Base-by-base conservation (phyloP, 2,113 vertebrate species). In the Bos taurus region DNA sequence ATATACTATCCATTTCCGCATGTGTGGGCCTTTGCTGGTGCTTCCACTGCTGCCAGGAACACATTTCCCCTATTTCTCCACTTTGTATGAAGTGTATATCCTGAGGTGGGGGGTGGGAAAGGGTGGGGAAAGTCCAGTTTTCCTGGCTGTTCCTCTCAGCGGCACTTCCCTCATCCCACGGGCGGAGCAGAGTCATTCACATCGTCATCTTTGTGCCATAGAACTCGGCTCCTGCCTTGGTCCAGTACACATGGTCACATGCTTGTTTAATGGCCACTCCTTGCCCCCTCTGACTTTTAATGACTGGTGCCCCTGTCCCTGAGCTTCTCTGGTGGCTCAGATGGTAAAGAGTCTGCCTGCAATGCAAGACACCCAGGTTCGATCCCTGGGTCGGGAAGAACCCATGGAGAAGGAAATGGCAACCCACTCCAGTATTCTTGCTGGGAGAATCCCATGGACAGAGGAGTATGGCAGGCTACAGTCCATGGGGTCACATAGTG, bases 1-100 rank as follows among this genome's bases (percentile, higher is more conserved):
- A 8, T 21, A n/a, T 5, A 25, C 52, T 4, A 3, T 13, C 6
- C 0, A 3, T 3, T 28, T 54, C 13, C 0, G 19, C 3, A 26
- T 11, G 14, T 74, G 33, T 4, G 2, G n/a, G 62, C 25, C 52
- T 64, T 36, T 54, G 25, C 30, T 36, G 10, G 1, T 0, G 0
- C 54, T 30, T 52, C 3, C 6, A 1, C 43, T 10, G 12, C 59
- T 33, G 33, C 19, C 26, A 7, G 59, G 52, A 50, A 1, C 23
- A 60, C 11, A 25, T 59, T 23, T 36, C 12, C 60, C 50, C 7
- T 23, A 0, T 16, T 17, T 36, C 6, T 5, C 15, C 60, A 36
- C n/a, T 36, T 40, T 1, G 13, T 21, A 28, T 28, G 57, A 21
- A 4, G 2, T 12, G 6, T 43, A 60, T 17, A 40, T 7, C 19